A percentile compares a stretch with the other conserved stretches of the same genome.
phyloP scores from a whole-genome alignment of 2,797 vertebrate genomes.

The Morelia viridis region DNA sequence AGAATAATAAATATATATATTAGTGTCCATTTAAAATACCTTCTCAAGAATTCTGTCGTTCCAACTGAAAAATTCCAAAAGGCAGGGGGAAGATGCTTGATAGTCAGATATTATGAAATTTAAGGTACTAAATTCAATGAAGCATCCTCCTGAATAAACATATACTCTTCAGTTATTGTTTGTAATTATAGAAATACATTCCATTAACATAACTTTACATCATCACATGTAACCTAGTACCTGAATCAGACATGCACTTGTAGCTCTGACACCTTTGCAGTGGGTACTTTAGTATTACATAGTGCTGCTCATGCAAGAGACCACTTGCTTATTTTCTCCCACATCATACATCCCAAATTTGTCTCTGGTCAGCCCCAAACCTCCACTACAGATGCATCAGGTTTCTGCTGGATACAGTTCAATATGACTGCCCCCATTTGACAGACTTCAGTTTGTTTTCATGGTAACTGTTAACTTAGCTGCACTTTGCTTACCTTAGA shows the following conservation, averaged over 20 bases:
- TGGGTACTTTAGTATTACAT: background rate
- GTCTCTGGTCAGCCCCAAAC: background rate
- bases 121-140: background rate
- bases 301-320: background rate
- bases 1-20: conserved; percentile 37
- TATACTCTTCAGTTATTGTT: background rate
- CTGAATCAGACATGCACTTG: background rate
- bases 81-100: background rate
- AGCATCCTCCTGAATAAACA: background rate
- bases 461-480: background rate
- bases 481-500: conserved; percentile 83
- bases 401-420: background rate
- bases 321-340: background rate
- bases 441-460: background rate
- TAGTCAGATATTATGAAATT: background rate
- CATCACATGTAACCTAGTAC: background rate
- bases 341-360: background rate
- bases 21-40: background rate
- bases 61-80: background rate
- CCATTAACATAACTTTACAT: background rate
- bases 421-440: background rate
- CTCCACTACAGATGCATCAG: background rate
- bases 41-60: background rate
- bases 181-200: background rate
- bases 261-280: background rate